Base-by-base conservation (phyloP, 2,113 vertebrate species). In the Prietella phreatophila region DNA sequence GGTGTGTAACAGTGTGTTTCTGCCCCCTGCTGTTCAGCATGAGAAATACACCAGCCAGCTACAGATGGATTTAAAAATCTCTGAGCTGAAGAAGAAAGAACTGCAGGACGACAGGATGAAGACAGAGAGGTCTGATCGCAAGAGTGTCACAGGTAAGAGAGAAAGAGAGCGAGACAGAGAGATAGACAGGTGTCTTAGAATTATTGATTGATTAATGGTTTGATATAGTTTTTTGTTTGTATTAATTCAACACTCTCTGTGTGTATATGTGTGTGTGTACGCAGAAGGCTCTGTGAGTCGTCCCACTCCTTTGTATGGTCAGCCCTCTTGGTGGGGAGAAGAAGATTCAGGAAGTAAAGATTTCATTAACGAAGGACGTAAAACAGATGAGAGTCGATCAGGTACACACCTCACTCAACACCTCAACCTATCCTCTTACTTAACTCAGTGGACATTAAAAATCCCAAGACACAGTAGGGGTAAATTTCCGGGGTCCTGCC, bases 241-340 rank as follows among this genome's bases (percentile, higher is more conserved):
- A 33, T 69, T 30, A 69, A 33, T 67, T 67, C 4, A 67, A 13
- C 25, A 63, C 27, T 87, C 14, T 84, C 65, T 76, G 20, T 87
- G 17, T 90, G 76, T 75, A 10, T 47, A 33, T 85, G 83, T 71
- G 39, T 88, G n/a, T 90, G 63, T 65, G 25, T 53, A 10, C 58
- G 0, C 95, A 98, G 98, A 99, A 80, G 87, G 94, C 0, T 94
- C 89, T 0, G 87, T 90, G 22, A 93, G 96, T 83, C 96, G 97
- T 19, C 95, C 95, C 85, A 99, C 98, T 0, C 98, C 98, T 19
- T 94, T 99, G 33, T 99, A 99, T 0, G 98, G 98, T 1, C 97
- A 98, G 91, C 98, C 98, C 0, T 99, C 97, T 2, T 99, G 98
- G 98, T 99, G 98, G 98, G 98, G 98, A 1, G 98, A 99, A 71